Percentiles rank a stretch among this genome's conserved stretches.
phyloP scores from a whole-genome alignment of 2,113 vertebrate species.

The Trogon melanurus region DNA sequence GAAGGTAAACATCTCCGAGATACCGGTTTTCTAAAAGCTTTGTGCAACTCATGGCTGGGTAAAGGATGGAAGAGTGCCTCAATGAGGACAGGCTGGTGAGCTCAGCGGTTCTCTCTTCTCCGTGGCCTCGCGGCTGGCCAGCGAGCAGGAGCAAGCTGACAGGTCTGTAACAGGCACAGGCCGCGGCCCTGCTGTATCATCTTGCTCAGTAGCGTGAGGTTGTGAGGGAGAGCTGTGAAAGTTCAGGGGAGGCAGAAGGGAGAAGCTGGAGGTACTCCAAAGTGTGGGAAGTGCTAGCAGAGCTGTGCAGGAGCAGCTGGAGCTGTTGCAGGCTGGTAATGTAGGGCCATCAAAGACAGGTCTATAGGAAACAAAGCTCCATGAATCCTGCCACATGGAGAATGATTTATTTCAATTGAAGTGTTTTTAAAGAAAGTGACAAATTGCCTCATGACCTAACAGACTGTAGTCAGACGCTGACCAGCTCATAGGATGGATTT shows the following conservation, averaged over 20 bases:
- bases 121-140: not conserved
- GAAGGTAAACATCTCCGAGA: not conserved
- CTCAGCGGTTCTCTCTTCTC: not conserved
- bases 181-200: not conserved
- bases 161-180: not conserved
- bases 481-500: not conserved
- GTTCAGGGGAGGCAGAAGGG: not conserved
- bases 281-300: not conserved
- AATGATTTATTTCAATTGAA: not conserved
- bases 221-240: not conserved
- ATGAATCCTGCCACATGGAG: not conserved
- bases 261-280: not conserved
- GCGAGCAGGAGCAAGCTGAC: accelerated
- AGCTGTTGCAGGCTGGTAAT: not conserved
- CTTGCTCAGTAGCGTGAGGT: not conserved
- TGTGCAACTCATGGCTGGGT: not conserved
- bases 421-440: not conserved
- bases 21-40: not conserved
- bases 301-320: not conserved
- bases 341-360: not conserved
- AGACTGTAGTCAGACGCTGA: not conserved
- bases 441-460: not conserved
- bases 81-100: accelerated
- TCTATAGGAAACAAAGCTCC: not conserved
- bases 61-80: not conserved